Conservation (phyloP, 2,113 vertebrate genomes). For the Excalfactoria chinensis region DNA sequence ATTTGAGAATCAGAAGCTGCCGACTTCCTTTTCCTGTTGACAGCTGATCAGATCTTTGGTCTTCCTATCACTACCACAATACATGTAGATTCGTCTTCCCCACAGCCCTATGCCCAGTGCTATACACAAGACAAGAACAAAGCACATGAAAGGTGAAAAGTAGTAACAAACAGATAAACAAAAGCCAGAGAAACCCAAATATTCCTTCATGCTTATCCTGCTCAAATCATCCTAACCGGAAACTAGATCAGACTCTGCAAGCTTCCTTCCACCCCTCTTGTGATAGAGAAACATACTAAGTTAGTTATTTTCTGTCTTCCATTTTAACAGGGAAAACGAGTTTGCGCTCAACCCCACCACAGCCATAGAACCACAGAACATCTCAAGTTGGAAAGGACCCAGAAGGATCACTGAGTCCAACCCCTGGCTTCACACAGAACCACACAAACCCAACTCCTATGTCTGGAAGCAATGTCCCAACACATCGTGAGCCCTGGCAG, state of each 20-base stretch:
- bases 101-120: neutral
- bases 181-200: neutral
- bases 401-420: no score
- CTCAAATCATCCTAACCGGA: neutral
- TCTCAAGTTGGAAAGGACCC: no score
- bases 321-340: constrained; percentile 13
- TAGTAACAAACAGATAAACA: neutral
- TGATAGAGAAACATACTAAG: neutral
- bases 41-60: neutral
- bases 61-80: neutral
- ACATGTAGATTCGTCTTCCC: neutral
- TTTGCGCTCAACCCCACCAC: neutral
- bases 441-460: no score
- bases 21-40: constrained; percentile 28
- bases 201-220: neutral
- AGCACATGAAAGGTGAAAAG: neutral
- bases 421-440: no score
- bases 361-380: neutral
- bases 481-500: no score
- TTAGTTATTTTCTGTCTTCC: neutral
- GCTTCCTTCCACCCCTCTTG: constrained; percentile 24
- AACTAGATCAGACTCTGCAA: constrained; percentile 41
- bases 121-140: neutral
- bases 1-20: constrained; percentile 10
- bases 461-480: no score